Evolutionary conservation across 2,797 vertebrate genomes (phyloP), one percentile per base, ranked within the genome.

Genomic region (Carduelis carduelis): DNA sequence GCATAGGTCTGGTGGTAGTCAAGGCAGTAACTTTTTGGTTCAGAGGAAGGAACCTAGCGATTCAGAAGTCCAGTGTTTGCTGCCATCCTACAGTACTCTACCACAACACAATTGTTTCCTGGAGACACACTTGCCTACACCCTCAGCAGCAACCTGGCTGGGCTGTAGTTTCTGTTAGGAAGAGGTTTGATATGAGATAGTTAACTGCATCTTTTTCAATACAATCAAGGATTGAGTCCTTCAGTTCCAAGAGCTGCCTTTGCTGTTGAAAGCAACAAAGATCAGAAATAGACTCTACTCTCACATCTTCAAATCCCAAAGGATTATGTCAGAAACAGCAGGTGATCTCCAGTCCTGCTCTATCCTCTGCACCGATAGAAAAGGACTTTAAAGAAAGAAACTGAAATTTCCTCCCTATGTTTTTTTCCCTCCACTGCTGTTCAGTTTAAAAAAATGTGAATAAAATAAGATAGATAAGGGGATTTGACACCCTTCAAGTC

Each of bases 261-360:
- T 76, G 50, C 86, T 84, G 43, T 46, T 91, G 89, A 92, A 90
- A 72, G 52, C 56, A 92, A 72, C 63, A 89, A 92, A 92, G 71
- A 92, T 72, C 60, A 70, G 84, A 93, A 89, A 91, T 56, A 93
- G 79, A 82, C 68, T 94, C 63, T 46, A 23, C 57, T 63, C 41
- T 80, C 84, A 80, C 39, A 92, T 85, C 76, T 91, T 92, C 71
- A 91, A 32, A 95, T 95, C 89, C 87, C 89, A 75, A 70, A 77
- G 91, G 96, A 91, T 95, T 95, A 91, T 77, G 57, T 75, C 60
- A 91, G 78, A 92, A 96, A 91, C 49, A 77, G 87, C 79, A 74
- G 68, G 82, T 92, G 87, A 91, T 95, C 84, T 89, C 66, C 68
- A 77, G 60, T 80, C 64, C 84, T 80, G 56, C 78, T 92, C 81